Conservation (phyloP, 2,888 invertebrate genomes). For the Parnassius apollo region DNA sequence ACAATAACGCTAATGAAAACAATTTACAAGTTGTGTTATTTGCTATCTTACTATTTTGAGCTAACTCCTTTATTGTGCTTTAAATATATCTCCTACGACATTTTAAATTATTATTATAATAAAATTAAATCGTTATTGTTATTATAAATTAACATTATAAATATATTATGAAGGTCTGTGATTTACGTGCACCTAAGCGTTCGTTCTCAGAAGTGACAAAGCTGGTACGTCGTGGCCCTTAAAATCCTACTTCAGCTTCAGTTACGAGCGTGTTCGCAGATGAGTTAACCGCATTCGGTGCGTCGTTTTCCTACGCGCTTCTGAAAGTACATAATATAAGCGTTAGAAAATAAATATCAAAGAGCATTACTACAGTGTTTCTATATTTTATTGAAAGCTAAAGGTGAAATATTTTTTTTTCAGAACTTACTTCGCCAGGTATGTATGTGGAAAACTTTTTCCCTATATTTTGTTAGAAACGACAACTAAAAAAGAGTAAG, state of each 20-base stretch:
- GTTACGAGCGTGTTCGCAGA: slow-evolving; percentile 16
- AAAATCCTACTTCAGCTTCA: slow-evolving; percentile 11
- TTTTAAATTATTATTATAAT: no score
- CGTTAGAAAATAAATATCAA: no score
- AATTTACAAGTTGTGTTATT: slow-evolving; percentile 13
- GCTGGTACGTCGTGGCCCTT: slow-evolving; percentile 9
- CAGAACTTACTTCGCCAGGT: neutral
- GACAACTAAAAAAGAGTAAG: no score
- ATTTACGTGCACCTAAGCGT: slow-evolving; percentile 9
- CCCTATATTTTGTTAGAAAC: no score
- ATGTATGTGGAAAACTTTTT: neutral
- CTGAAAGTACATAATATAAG: neutral
- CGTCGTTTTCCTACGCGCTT: neutral
- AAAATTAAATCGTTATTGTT: no score
- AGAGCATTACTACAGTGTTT: no score
- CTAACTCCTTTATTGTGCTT: no score
- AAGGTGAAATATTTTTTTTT: neutral
- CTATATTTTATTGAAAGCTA: no score
- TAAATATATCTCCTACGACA: no score
- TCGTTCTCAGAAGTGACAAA: slow-evolving; percentile 7
- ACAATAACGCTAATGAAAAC: slow-evolving; percentile 10
- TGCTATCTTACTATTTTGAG: neutral
- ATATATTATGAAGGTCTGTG: neutral
- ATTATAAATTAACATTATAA: no score
- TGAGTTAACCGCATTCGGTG: slow-evolving; percentile 1